Percentiles rank a stretch among this genome's conserved stretches.
phyloP scores from a whole-genome alignment of 2,797 vertebrate genomes.

The Pipistrellus pygmaeus region DNA sequence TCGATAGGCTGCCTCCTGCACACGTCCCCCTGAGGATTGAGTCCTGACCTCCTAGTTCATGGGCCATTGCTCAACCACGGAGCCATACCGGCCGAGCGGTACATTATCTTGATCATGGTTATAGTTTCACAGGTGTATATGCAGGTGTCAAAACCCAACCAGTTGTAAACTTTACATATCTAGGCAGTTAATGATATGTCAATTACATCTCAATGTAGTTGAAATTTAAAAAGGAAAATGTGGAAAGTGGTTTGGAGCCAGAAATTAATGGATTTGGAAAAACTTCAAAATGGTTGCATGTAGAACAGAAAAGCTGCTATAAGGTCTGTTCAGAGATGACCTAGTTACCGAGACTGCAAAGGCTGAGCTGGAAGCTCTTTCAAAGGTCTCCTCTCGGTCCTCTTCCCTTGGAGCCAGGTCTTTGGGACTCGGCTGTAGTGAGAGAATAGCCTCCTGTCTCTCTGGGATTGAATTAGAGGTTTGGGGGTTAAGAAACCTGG shows the following conservation, averaged over 20 bases:
- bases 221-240: neutral
- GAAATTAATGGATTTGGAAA: constrained; percentile 34
- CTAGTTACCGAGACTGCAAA: constrained; percentile 39
- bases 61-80: too few species aligned
- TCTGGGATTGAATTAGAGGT: constrained; percentile 19
- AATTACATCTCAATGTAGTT: neutral
- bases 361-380: neutral
- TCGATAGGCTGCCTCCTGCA: too few species aligned
- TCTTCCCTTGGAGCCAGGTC: constrained; percentile 59
- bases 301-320: neutral
- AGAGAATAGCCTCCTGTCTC: constrained; percentile 35
- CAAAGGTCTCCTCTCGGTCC: neutral
- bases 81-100: too few species aligned
- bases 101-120: neutral
- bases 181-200: neutral
- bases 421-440: neutral
- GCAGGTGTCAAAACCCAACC: neutral
- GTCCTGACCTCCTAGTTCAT: too few species aligned
- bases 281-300: neutral
- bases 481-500: constrained; percentile 37
- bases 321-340: neutral
- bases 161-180: neutral
- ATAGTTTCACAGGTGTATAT: neutral
- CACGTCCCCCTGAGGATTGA: too few species aligned
- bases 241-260: neutral